Evolutionary conservation across 1,140 invertebrate species (phyloP).

Genomic region (Geopemphigus sp.): DNA sequence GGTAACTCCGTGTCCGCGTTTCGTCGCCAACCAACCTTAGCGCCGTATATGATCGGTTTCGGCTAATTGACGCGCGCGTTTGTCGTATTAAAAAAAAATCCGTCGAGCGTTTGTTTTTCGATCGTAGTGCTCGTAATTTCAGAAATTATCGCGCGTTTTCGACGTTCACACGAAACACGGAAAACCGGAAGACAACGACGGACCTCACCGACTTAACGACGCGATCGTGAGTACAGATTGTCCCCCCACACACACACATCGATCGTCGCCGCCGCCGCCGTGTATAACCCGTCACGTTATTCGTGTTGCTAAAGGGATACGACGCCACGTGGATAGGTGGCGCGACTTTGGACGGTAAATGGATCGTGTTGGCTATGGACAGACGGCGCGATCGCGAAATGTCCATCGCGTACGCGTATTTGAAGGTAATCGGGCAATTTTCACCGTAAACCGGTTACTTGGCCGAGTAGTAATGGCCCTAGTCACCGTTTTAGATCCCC

Average conservation of each 20-base stretch:
- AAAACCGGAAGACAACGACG: constrained; percentile 14
- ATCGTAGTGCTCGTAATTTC: not conserved
- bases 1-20: not conserved
- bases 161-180: constrained; percentile 11
- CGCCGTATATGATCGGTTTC: too few relatives aligned
- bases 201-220: not conserved
- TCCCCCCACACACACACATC: too few relatives aligned
- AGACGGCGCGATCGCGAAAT: constrained; percentile 3
- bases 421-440: constrained; percentile 29
- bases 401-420: constrained; percentile 9
- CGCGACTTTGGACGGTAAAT: constrained; percentile 1
- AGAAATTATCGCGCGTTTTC: not conserved
- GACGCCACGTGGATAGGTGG: constrained; percentile 42
- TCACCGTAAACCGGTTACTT: too few relatives aligned
- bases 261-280: too few relatives aligned
- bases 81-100: too few relatives aligned
- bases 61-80: too few relatives aligned
- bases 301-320: constrained; percentile 30
- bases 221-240: not conserved
- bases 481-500: not conserved
- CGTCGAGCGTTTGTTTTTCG: not conserved
- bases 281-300: too few relatives aligned
- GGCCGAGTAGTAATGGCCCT: too few relatives aligned
- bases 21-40: too few relatives aligned
- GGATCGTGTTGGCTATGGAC: constrained; percentile 8